A percentile compares a stretch with the other conserved stretches of the same genome.
These are phyloP conservation scores for Xanthia icteritia DNA, from an alignment of 2,888 invertebrate genomes.

Conservation along the genomic window DNA sequence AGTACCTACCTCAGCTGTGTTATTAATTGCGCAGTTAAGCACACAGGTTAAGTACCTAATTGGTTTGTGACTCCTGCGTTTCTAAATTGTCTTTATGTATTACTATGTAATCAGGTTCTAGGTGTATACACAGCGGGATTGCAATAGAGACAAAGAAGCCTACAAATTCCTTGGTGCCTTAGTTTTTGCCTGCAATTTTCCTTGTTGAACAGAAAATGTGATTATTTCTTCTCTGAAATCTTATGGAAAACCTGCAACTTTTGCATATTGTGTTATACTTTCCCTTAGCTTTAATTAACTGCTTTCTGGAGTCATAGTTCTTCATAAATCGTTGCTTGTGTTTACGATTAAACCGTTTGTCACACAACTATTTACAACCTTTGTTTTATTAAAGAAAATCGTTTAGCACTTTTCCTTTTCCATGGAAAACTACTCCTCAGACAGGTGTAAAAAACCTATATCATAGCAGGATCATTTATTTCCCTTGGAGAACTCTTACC, in stretches of 20 bases:
- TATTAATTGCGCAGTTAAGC: conserved; percentile 78
- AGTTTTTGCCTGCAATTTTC: not conserved
- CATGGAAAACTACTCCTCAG: not conserved
- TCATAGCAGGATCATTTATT: not conserved
- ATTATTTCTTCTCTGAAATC: not conserved
- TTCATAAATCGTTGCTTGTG: not conserved
- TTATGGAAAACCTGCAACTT: not conserved
- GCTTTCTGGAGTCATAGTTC: not conserved
- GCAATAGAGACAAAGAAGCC: conserved; percentile 3
- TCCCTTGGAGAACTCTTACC: not conserved
- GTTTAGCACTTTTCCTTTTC: not conserved
- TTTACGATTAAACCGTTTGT: not conserved
- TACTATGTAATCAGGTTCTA: conserved; percentile 26
- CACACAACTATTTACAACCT: not conserved
- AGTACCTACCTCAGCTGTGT: conserved; percentile 77
- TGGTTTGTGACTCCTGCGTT: conserved; percentile 47
- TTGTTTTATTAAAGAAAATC: not conserved
- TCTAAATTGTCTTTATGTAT: conserved; percentile 45
- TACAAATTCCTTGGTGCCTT: not conserved
- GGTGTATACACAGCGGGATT: not conserved
- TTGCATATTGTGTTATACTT: not conserved
- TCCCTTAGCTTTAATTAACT: conserved; percentile 5
- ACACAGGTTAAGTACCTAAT: conserved; percentile 57
- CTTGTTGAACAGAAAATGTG: not conserved
- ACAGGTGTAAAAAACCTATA: not conserved